Evolutionary conservation across 1,140 invertebrate species (phyloP).

Genomic region (Physella acuta): DNA sequence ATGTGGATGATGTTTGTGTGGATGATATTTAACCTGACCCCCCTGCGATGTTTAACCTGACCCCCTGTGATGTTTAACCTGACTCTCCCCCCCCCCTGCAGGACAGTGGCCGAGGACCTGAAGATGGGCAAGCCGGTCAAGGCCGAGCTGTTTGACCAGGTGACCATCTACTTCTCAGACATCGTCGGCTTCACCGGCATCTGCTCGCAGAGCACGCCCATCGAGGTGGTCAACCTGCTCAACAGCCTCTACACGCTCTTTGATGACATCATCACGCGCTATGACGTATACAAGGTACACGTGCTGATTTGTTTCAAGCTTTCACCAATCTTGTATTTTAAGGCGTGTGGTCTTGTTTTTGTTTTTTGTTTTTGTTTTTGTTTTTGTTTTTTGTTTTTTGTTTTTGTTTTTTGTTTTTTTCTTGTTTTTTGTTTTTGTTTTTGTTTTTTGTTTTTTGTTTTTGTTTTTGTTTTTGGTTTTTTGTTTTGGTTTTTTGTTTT

Average conservation of each 20-base stretch:
- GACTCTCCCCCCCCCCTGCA: constrained; percentile 49
- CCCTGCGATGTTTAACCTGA: constrained; percentile 87
- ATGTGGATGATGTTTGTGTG: too few species aligned
- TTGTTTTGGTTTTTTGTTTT: too few species aligned
- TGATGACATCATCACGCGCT: constrained; percentile 54
- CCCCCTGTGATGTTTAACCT: constrained; percentile 57
- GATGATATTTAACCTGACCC: too few species aligned
- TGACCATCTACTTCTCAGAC: constrained; percentile 80
- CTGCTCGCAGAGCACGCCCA: constrained; percentile 81
- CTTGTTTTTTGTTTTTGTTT: too few species aligned
- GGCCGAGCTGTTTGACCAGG: constrained; percentile 77
- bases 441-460: too few species aligned
- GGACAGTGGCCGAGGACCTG: constrained; percentile 85
- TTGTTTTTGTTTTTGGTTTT: too few species aligned
- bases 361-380: too few species aligned
- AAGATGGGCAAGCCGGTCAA: constrained; percentile 83
- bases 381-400: too few species aligned
- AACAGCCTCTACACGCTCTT: constrained; percentile 56
- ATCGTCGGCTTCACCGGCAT: constrained; percentile 81
- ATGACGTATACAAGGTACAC: constrained; percentile 60
- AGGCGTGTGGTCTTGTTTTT: too few species aligned
- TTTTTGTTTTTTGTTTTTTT: too few species aligned
- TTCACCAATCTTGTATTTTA: too few species aligned
- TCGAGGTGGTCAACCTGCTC: constrained; percentile 63
- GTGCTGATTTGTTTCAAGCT: too few species aligned